Evolutionary conservation across 2,888 invertebrate genomes (phyloP).

Genomic region (Oegoconia quadripuncta): DNA sequence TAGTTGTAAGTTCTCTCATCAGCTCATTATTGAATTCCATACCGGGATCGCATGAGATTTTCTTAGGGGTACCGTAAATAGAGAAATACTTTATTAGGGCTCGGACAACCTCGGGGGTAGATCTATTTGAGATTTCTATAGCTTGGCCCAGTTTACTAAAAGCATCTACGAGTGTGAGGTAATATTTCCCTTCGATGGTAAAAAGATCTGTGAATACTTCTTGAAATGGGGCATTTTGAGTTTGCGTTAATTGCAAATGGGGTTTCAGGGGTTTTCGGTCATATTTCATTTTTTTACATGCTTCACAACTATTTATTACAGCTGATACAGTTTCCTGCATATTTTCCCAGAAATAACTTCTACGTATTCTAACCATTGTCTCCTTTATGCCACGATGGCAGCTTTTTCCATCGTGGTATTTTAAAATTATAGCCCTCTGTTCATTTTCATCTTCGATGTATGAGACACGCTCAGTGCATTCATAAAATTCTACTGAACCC

Average conservation of each 20-base stretch:
- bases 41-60: conserved; percentile 8
- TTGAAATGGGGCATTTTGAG: conserved; percentile 10
- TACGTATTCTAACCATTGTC: conserved; percentile 17
- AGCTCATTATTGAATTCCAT: conserved; percentile 10
- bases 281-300: conserved; percentile 17
- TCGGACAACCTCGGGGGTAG: conserved; percentile 15
- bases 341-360: conserved; percentile 23
- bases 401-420: conserved; percentile 24
- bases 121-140: conserved; percentile 11
- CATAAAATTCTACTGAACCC: conserved; percentile 17
- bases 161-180: conserved; percentile 19
- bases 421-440: conserved; percentile 14
- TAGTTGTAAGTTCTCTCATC: conserved; percentile 16
- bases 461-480: conserved; percentile 25
- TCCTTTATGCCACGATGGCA: conserved; percentile 26
- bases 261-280: conserved; percentile 16
- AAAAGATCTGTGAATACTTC: conserved; percentile 19
- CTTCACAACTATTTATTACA: conserved; percentile 15
- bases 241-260: conserved; percentile 8
- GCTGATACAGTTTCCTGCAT: conserved; percentile 19
- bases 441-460: conserved; percentile 18
- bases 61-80: conserved; percentile 7
- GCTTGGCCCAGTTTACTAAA: conserved; percentile 24
- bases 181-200: conserved; percentile 15
- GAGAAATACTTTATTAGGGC: conserved; percentile 20